phyloP scores from a whole-genome alignment of 2,113 vertebrate genomes.

The Murina feae region DNA sequence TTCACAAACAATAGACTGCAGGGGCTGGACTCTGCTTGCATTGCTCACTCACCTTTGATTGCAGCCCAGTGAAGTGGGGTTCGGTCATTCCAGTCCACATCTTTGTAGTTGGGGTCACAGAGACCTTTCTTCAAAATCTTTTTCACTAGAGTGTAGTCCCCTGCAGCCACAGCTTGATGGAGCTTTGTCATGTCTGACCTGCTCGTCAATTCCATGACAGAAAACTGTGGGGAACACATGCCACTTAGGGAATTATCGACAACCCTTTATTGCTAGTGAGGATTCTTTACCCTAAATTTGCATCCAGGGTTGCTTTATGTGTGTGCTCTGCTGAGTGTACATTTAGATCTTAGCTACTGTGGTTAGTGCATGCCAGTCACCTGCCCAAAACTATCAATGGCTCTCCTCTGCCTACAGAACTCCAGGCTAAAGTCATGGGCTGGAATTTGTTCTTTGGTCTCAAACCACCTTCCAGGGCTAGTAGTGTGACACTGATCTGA shows the following conservation, averaged over 20 bases:
- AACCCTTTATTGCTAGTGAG: not conserved
- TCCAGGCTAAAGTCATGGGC: not conserved
- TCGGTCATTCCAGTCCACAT: conserved; percentile 89
- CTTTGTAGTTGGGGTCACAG: conserved; percentile 88
- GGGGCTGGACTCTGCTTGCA: fast-evolving
- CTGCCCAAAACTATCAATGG: not conserved
- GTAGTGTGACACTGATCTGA: not conserved
- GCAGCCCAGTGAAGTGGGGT: conserved; percentile 94
- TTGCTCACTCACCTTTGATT: conserved; percentile 81
- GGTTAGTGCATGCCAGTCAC: not conserved
- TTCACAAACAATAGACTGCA: not conserved
- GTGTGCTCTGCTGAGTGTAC: not conserved
- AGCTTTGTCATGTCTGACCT: conserved; percentile 85
- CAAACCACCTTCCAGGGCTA: not conserved
- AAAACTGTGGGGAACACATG: not conserved
- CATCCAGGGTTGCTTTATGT: not conserved
- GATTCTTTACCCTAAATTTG: not conserved
- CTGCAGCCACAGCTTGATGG: conserved; percentile 89
- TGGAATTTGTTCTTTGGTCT: not conserved
- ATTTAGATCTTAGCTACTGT: not conserved
- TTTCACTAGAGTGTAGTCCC: conserved; percentile 78
- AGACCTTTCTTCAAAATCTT: conserved; percentile 82
- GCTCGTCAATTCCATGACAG: conserved; percentile 6
- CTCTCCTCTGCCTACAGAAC: not conserved
- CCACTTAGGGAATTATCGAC: not conserved